phyloP scores from a whole-genome alignment of 2,797 vertebrate species.

The Cuniculus paca region DNA sequence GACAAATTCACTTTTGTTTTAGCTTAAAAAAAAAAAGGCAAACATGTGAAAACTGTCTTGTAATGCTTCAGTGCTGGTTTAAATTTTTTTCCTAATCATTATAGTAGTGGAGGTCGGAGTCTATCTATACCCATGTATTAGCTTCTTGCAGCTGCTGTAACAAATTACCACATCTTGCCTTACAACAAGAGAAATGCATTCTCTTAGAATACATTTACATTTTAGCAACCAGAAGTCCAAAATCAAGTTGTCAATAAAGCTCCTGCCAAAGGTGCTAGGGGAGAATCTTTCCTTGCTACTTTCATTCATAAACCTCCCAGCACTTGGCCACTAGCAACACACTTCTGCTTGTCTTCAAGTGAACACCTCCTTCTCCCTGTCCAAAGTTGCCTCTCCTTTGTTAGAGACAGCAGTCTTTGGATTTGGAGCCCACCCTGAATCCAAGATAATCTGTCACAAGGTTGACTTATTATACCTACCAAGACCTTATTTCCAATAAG shows the following conservation, averaged over 20 bases:
- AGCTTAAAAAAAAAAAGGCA: neutral
- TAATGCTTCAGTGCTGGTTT: neutral
- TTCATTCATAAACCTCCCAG: neutral
- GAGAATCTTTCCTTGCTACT: neutral
- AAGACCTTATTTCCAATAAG: neutral
- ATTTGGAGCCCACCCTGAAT: neutral
- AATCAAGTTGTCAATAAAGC: neutral
- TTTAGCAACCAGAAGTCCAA: neutral
- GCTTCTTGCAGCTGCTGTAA: neutral
- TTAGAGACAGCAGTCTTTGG: neutral
- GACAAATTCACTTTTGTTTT: conserved; percentile 5
- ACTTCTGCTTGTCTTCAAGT: neutral
- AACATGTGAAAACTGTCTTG: neutral
- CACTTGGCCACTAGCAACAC: neutral
- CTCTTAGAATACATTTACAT: neutral
- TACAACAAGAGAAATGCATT: neutral
- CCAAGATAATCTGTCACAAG: neutral
- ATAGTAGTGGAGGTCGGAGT: neutral
- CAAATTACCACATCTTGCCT: neutral
- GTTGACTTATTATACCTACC: neutral
- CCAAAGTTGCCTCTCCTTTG: neutral
- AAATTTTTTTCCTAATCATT: neutral
- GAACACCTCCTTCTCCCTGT: neutral
- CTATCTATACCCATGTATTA: neutral
- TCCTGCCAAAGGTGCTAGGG: neutral